Percentiles rank a stretch among this genome's conserved stretches.
Evolutionary conservation across 2,113 vertebrate species (phyloP).

Genomic region (Mionectes macconnelli): DNA sequence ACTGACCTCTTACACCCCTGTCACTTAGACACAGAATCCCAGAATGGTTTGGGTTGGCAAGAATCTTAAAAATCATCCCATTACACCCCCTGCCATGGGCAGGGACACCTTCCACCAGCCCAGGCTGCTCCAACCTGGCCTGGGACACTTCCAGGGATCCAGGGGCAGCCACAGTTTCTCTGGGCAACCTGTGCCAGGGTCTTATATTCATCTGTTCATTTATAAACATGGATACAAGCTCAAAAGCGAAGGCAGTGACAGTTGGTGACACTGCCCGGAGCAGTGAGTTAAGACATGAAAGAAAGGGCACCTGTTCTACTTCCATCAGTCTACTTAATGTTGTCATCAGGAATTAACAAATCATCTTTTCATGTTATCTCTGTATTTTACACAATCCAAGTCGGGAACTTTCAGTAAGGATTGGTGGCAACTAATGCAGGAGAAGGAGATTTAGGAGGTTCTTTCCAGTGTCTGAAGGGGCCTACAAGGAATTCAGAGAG

Average conservation of each 20-base stretch:
- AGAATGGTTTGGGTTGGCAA: not conserved
- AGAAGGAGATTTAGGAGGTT: not conserved
- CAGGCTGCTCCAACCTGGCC: not conserved
- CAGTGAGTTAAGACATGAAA: not conserved
- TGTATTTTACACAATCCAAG: not conserved
- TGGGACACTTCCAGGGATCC: not conserved
- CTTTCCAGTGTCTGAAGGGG: not conserved
- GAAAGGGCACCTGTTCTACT: not conserved
- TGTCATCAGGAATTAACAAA: not conserved
- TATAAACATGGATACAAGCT: not conserved
- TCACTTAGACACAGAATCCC: not conserved
- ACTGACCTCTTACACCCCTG: not conserved
- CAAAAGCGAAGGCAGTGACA: not conserved
- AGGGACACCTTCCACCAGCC: not conserved
- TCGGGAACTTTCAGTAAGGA: not conserved
- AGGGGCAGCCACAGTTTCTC: not conserved
- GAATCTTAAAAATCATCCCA: accelerated
- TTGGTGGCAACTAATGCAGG: not conserved
- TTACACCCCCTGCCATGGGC: not conserved
- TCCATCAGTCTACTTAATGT: not conserved
- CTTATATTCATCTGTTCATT: not conserved
- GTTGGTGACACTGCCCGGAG: not conserved
- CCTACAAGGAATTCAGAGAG: not conserved
- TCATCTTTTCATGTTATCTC: not conserved
- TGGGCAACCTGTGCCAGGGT: not conserved